Base-by-base conservation (phyloP, 2,113 vertebrate genomes). In the Heloderma charlesbogerti region DNA sequence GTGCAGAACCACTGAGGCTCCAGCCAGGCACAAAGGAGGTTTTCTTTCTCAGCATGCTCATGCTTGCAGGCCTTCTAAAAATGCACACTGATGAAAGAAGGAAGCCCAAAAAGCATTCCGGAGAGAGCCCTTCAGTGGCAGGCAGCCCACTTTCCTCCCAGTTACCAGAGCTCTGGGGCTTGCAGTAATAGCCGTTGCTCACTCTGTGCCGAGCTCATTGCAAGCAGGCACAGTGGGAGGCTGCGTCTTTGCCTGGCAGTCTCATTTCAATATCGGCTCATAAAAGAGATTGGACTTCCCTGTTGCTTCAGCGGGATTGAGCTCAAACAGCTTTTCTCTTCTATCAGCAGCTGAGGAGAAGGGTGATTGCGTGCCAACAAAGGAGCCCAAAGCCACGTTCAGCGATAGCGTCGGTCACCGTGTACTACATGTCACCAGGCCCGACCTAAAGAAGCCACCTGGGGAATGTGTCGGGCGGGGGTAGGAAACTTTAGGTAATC, bases 1-100 rank as follows among this genome's bases (percentile, higher is more conserved):
- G 72, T 45, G 86, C 0, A 0, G 84, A 94, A 80, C 81, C 89
- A 69, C 88, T 91, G 84, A 10, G 60, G 89, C 51, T 29, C 84
- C 88, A 90, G 84, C 89, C 88, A 83, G 91, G 79, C 92, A 84
- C 80, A 91, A 82, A 90, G 54, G 84, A 89, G 60, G 72, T 77
- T 94, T 95, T 94, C 81, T 94, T 94, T 92, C 51, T 87, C 93
- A 90, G 85, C 40, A 88, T 9, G 37, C 66, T 25, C 57, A 29
- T 25, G 18, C 34, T 84, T 87, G 37, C 92, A 89, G 95, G 79
- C 84, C 88, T 4, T 37, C 84, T 93, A 84, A 84, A 83, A 93
- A 93, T 77, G 90, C 57, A 40, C n/a, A 92, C 72, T 88, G 88
- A 89, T 85, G 40, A 31, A 45, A 22, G 74, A 81, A 84, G 84